phyloP scores from a whole-genome alignment of 2,888 invertebrate species.

The Thyatira batis region DNA sequence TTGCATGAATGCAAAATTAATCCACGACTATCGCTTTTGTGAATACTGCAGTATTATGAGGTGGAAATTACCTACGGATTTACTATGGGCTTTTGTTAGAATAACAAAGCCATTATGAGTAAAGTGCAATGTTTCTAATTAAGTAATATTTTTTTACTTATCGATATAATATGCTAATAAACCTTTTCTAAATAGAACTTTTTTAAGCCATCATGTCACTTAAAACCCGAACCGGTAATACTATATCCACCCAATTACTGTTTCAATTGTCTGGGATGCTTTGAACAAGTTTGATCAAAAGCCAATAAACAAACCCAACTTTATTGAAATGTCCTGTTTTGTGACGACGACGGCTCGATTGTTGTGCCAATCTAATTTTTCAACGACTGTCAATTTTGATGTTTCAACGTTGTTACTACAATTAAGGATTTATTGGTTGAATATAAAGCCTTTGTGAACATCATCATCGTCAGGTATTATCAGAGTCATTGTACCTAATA shows the following conservation, averaged over 20 bases:
- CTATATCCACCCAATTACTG: background rate
- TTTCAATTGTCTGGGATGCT: constrained; percentile 3
- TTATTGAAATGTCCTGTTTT: constrained; percentile 2
- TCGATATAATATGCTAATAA: background rate
- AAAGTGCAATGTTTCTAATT: background rate
- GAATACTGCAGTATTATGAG: background rate
- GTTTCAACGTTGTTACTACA: background rate
- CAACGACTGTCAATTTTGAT: background rate
- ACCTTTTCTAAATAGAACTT: no score
- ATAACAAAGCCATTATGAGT: constrained; percentile 15
- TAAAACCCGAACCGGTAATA: background rate
- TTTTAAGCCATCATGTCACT: no score
- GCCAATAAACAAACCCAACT: constrained; percentile 12
- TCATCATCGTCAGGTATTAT: no score
- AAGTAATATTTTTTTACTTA: no score
- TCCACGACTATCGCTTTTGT: background rate
- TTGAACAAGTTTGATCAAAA: constrained; percentile 26
- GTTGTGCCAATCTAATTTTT: background rate
- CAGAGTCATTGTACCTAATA: no score
- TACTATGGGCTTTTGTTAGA: constrained; percentile 9
- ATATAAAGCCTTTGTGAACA: no score
- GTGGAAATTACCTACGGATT: constrained; percentile 9
- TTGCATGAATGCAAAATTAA: background rate
- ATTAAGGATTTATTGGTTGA: background rate
- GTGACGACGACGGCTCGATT: background rate